A percentile compares a stretch with the other conserved stretches of the same genome.
These are phyloP conservation scores for Onychomys leucogaster DNA, from an alignment of 2,797 vertebrate species.

Conservation along the genomic window DNA sequence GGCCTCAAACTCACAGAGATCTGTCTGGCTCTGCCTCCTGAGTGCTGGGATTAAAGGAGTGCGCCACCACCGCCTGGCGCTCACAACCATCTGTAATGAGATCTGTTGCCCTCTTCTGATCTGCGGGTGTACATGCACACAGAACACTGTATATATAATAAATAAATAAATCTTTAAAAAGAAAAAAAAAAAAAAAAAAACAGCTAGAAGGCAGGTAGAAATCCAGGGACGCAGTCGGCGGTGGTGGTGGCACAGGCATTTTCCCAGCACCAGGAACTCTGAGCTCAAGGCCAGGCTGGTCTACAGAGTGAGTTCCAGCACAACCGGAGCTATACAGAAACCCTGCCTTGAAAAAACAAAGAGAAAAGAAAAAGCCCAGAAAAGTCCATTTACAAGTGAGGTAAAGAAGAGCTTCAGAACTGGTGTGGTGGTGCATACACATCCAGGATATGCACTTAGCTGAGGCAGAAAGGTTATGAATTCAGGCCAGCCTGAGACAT, in stretches of 20 bases:
- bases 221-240: neutral
- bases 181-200: too few species aligned
- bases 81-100: too few species aligned
- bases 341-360: neutral
- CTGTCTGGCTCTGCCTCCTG: too few species aligned
- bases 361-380: neutral
- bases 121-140: too few species aligned
- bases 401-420: neutral
- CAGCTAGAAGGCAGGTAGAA: constrained; percentile 6
- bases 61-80: too few species aligned
- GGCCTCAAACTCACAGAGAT: too few species aligned
- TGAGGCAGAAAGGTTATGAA: neutral
- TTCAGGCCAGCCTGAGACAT: neutral
- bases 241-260: neutral
- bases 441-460: neutral
- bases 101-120: too few species aligned
- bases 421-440: neutral
- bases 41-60: too few species aligned
- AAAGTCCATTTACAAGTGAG: neutral
- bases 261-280: neutral
- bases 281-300: neutral
- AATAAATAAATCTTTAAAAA: too few species aligned
- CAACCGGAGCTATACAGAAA: neutral
- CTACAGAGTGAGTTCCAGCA: neutral
- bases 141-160: too few species aligned